Conservation (phyloP, 92 coral and sea anemone genomes). For the Palythoa heliodiscus region DNA sequence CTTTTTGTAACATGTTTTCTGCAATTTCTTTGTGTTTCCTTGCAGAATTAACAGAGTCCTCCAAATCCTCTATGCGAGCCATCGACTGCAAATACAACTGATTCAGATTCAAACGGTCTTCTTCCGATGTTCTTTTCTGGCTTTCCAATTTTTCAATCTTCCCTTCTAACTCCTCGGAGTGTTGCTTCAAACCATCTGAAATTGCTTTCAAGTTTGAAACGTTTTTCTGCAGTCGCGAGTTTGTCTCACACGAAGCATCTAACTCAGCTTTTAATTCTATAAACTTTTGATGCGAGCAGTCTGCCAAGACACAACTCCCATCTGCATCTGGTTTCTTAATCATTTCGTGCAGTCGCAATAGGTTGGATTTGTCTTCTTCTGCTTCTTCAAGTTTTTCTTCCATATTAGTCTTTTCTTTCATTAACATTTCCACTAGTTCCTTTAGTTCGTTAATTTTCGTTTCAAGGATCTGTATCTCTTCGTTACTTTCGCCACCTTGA, state of each 20-base stretch:
- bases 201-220: not conserved
- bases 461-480: not conserved
- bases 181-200: conserved; percentile 23
- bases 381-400: conserved; percentile 18
- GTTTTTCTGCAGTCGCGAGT: not conserved
- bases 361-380: not conserved
- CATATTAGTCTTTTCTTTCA: not conserved
- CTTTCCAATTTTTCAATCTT: not conserved
- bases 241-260: conserved; percentile 4
- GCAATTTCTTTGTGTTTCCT: conserved; percentile 13
- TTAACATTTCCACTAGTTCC: not conserved
- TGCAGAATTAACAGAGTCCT: conserved; percentile 12
- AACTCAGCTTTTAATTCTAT: not conserved
- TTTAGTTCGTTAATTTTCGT: not conserved
- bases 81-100: conserved; percentile 17
- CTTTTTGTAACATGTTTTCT: not conserved
- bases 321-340: not conserved
- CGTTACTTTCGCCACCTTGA: not conserved
- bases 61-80: conserved; percentile 11
- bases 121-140: conserved; percentile 2
- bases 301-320: not conserved
- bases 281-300: not conserved
- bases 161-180: not conserved
- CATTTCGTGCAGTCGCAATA: not conserved
- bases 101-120: not conserved